These are phyloP conservation scores for Brachyistius frenatus DNA, from an alignment of 2,113 vertebrate species.

Conservation along the genomic window DNA sequence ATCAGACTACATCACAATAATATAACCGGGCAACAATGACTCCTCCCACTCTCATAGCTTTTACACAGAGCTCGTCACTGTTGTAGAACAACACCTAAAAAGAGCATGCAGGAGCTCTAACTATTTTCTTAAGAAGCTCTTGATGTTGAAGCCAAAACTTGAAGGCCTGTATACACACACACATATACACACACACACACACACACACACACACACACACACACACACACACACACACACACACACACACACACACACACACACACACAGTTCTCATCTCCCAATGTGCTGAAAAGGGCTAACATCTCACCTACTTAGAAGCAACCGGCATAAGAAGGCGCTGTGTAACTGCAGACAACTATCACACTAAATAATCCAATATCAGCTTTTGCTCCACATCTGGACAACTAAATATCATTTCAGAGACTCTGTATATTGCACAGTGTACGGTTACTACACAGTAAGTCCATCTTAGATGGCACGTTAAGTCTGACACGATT, in stretches of 20 bases:
- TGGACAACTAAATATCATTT: background rate
- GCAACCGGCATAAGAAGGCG: background rate
- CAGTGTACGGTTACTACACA: background rate
- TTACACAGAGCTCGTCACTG: background rate
- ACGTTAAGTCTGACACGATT: slow-evolving; percentile 9
- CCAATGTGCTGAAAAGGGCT: background rate
- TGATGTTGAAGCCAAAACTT: slow-evolving; percentile 45
- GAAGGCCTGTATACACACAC: slow-evolving; percentile 4
- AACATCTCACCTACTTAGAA: background rate
- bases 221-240: too few relatives aligned
- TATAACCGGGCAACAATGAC: background rate
- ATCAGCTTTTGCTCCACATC: background rate
- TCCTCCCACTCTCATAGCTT: background rate
- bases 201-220: too few relatives aligned
- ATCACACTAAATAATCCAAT: background rate
- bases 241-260: too few relatives aligned
- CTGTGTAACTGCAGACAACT: slow-evolving; percentile 6
- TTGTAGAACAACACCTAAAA: background rate
- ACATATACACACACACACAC: too few relatives aligned
- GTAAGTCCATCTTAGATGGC: background rate
- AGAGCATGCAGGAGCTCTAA: background rate
- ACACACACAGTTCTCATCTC: slow-evolving; percentile 21
- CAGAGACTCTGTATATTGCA: background rate
- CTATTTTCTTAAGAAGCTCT: slow-evolving; percentile 9
- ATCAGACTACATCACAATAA: too few relatives aligned